Evolutionary conservation across 2,888 invertebrate species (phyloP).

Genomic region (Meteorus colon): DNA sequence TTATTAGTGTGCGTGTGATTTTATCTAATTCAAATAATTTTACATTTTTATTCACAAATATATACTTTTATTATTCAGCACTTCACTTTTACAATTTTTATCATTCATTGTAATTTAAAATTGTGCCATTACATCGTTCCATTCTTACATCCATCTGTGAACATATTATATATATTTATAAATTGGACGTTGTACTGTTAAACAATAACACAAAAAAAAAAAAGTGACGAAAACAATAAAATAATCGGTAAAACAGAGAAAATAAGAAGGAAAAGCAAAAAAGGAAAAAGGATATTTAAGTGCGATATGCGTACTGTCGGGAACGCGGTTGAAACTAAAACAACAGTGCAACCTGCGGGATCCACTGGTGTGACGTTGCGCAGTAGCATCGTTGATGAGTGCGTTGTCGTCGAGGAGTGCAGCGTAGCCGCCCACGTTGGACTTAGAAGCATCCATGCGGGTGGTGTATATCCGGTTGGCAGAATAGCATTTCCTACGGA

Average conservation of each 20-base stretch:
- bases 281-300: conserved; percentile 25
- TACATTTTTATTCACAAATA: no score
- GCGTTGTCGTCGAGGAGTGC: conserved; percentile 57
- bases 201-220: background rate
- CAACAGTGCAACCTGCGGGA: conserved; percentile 46
- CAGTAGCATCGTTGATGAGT: conserved; percentile 63
- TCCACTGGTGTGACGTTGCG: conserved; percentile 47
- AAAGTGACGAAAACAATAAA: background rate
- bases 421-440: conserved; percentile 54
- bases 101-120: no score
- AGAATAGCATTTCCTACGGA: conserved; percentile 59
- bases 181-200: conserved; percentile 10
- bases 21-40: no score
- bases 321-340: conserved; percentile 50
- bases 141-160: background rate
- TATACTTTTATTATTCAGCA: no score
- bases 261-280: background rate
- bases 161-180: background rate
- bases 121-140: no score
- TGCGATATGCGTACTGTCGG: conserved; percentile 54
- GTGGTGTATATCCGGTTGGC: conserved; percentile 33
- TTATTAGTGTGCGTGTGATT: background rate
- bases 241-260: background rate
- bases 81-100: no score
- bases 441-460: conserved; percentile 34